Conservation (phyloP, 2,888 invertebrate species). For the Hartigia nigra region DNA sequence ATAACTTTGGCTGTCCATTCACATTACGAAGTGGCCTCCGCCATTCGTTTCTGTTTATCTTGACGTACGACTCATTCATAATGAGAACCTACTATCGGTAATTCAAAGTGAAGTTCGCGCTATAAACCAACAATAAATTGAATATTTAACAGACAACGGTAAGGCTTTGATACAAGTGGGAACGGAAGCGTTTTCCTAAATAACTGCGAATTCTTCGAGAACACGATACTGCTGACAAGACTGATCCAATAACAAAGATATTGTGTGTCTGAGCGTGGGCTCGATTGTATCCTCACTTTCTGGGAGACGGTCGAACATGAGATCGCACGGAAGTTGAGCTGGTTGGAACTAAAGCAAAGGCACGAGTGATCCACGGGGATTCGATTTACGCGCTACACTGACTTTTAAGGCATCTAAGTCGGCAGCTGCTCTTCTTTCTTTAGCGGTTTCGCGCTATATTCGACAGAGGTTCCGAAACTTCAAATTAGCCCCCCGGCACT, state of each 20-base stretch:
- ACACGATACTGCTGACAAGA: not conserved
- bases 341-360: not conserved
- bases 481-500: constrained; percentile 19
- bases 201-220: not conserved
- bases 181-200: not conserved
- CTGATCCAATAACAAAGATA: not conserved
- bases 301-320: not conserved
- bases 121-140: not conserved
- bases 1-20: constrained; percentile 16
- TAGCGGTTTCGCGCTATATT: not conserved
- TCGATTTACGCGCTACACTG: not conserved
- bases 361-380: not conserved
- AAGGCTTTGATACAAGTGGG: not conserved
- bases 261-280: not conserved
- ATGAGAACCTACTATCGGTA: not conserved
- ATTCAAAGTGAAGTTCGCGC: not conserved
- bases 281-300: not conserved
- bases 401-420: not conserved
- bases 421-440: not conserved
- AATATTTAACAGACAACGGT: not conserved
- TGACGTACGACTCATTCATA: constrained; percentile 4
- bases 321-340: not conserved
- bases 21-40: constrained; percentile 9
- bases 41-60: constrained; percentile 13
- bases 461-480: constrained; percentile 14